phyloP scores from a whole-genome alignment of 2,797 vertebrate species.

The Hippopotamyrus pictus region DNA sequence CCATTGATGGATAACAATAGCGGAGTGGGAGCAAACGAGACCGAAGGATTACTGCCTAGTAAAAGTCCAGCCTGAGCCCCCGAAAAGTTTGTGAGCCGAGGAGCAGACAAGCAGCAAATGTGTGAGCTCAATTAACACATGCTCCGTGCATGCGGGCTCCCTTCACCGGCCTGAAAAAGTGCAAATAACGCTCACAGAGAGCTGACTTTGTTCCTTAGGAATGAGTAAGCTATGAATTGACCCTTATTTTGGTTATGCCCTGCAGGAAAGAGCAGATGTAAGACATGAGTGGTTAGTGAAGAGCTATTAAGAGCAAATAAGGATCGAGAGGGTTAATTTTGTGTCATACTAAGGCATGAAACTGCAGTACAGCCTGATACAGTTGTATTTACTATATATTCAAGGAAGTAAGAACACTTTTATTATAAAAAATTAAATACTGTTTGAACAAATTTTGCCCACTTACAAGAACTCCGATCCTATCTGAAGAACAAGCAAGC shows the following conservation, averaged over 20 bases:
- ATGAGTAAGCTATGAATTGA: slow-evolving; percentile 51
- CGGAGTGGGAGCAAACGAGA: background rate
- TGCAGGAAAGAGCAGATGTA: slow-evolving; percentile 54
- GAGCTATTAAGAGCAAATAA: background rate
- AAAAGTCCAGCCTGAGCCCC: background rate
- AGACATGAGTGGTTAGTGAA: background rate
- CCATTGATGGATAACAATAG: background rate
- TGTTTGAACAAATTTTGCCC: background rate
- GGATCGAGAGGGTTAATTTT: background rate
- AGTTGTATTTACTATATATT: background rate
- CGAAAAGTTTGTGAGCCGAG: background rate
- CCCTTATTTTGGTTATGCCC: slow-evolving; percentile 54
- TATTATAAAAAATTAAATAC: background rate
- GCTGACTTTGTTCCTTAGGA: slow-evolving; percentile 21
- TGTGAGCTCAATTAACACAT: background rate
- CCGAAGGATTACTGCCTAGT: background rate
- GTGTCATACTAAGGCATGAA: background rate
- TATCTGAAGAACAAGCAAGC: background rate
- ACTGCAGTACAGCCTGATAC: background rate
- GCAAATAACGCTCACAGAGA: background rate
- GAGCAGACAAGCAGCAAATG: background rate
- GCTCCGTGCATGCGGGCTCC: background rate
- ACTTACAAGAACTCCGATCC: background rate
- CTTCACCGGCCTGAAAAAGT: too few species aligned
- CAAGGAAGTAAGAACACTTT: background rate